phyloP scores from a whole-genome alignment of 2,113 vertebrate genomes.

The Mus spicilegus region DNA sequence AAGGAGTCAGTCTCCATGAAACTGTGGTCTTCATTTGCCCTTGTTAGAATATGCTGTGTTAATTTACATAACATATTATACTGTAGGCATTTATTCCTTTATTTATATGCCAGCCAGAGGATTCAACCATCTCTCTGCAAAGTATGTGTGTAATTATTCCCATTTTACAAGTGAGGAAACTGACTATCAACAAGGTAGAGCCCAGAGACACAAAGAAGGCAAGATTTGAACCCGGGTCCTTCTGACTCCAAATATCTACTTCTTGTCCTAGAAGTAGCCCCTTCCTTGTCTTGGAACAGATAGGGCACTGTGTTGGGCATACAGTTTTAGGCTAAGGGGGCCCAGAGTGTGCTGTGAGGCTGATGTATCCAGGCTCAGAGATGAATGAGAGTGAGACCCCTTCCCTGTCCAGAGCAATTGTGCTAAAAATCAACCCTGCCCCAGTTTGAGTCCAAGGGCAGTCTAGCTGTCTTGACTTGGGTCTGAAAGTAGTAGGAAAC shows the following conservation, averaged over 20 bases:
- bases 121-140: background rate
- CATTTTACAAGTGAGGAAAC: constrained; percentile 21
- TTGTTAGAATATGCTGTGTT: background rate
- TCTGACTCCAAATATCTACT: background rate
- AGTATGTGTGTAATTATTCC: background rate
- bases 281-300: background rate
- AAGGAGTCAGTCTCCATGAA: constrained; percentile 65
- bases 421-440: background rate
- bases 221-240: background rate
- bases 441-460: background rate
- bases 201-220: background rate
- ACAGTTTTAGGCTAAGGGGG: background rate
- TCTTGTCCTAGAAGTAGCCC: background rate
- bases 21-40: constrained; percentile 26
- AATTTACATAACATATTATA: background rate
- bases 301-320: background rate
- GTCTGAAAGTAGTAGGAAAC: background rate
- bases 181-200: background rate
- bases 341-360: background rate
- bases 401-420: background rate
- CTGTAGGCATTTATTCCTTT: background rate
- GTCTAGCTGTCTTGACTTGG: background rate
- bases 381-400: background rate
- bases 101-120: background rate
- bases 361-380: background rate